These are phyloP conservation scores for Echiichthys vipera DNA, from an alignment of 2,797 vertebrate species.

Conservation along the genomic window DNA sequence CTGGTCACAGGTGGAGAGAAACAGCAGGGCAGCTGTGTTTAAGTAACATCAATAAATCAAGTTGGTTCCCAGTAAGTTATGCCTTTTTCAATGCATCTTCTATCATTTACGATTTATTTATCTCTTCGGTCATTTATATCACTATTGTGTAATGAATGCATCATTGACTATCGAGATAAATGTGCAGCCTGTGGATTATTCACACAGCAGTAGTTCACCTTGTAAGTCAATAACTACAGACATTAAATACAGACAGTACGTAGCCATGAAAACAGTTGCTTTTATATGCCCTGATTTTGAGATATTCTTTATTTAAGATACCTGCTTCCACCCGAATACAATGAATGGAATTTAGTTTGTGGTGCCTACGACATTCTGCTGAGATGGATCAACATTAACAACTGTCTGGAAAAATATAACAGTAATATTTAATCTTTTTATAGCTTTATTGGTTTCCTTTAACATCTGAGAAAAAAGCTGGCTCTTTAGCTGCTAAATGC, in stretches of 20 bases:
- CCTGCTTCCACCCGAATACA: not conserved
- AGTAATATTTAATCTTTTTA: not conserved
- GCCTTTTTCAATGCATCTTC: conserved; percentile 11
- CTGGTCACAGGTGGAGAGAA: conserved; percentile 33
- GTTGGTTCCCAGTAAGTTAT: conserved; percentile 35
- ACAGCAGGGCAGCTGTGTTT: conserved; percentile 60
- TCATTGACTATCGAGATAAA: conserved; percentile 47
- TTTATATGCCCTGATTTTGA: not conserved
- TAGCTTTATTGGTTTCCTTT: not conserved
- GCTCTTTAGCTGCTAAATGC: not conserved
- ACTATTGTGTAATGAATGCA: conserved; percentile 36
- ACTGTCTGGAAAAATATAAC: too few relatives aligned
- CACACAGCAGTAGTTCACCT: conserved; percentile 37
- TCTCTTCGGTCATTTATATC: conserved; percentile 29
- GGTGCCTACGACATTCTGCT: too few relatives aligned
- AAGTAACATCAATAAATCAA: conserved; percentile 56
- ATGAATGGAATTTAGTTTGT: not conserved
- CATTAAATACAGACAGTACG: too few relatives aligned
- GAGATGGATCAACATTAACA: too few relatives aligned
- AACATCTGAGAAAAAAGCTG: not conserved
- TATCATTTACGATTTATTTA: conserved; percentile 37
- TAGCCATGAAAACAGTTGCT: not conserved
- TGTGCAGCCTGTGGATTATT: conserved; percentile 42
- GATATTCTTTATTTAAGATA: not conserved
- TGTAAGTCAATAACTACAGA: conserved; percentile 24